Evolutionary conservation across 2,888 invertebrate species (phyloP).

Genomic region (Encarsia formosa): DNA sequence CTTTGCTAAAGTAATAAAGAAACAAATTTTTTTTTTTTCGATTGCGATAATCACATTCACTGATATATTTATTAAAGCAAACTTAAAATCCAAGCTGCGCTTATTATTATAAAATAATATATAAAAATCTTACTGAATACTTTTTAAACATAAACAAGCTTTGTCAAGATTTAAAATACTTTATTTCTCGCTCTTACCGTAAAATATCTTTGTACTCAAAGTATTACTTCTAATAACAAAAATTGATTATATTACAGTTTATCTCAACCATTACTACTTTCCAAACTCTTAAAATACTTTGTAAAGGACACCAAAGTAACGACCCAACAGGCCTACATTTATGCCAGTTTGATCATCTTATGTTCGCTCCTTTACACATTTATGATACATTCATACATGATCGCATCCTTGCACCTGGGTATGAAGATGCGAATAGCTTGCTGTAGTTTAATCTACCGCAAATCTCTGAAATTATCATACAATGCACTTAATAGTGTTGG

Average conservation of each 20-base stretch:
- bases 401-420: not conserved
- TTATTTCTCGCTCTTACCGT: too few relatives aligned
- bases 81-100: too few relatives aligned
- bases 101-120: too few relatives aligned
- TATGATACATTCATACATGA: not conserved
- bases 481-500: not conserved
- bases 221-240: not conserved
- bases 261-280: not conserved
- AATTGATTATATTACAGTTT: not conserved
- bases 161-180: too few relatives aligned
- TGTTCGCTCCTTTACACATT: not conserved
- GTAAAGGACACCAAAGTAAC: not conserved
- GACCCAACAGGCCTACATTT: not conserved
- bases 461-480: not conserved
- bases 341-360: not conserved
- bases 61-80: too few relatives aligned
- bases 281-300: not conserved
- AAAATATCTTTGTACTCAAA: too few relatives aligned
- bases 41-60: too few relatives aligned
- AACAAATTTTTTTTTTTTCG: too few relatives aligned
- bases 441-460: not conserved
- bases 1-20: constrained; percentile 60
- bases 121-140: too few relatives aligned
- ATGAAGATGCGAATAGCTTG: not conserved
- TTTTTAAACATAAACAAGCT: too few relatives aligned